A percentile compares a stretch with the other conserved stretches of the same genome.
phyloP scores from a whole-genome alignment of 2,797 vertebrate species.

The Craterocephalus amniculus region DNA sequence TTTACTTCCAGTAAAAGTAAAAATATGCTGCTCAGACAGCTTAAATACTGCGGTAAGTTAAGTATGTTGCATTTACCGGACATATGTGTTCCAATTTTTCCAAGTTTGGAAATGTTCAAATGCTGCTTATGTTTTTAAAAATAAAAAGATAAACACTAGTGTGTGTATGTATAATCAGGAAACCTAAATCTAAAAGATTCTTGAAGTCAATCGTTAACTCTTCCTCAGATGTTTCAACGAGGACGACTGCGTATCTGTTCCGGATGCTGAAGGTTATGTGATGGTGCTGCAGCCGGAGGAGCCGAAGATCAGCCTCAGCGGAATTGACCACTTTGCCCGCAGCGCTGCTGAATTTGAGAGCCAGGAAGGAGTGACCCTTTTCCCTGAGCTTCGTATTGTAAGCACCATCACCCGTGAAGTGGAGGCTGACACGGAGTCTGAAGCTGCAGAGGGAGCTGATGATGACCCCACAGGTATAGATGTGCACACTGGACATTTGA shows the following conservation, averaged over 20 bases:
- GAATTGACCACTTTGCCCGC: conserved; percentile 96
- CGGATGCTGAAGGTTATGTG: conserved; percentile 90
- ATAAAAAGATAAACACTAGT: background rate
- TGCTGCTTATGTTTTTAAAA: background rate
- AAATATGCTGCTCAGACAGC: background rate
- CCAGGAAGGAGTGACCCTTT: conserved; percentile 90
- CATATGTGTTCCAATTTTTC: background rate
- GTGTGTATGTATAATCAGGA: background rate
- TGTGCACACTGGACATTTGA: background rate
- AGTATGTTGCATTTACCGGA: background rate
- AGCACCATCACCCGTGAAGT: conserved; percentile 97
- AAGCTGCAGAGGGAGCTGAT: conserved; percentile 79
- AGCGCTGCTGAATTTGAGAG: conserved; percentile 95
- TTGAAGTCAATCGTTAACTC: background rate
- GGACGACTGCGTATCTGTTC: conserved; percentile 88
- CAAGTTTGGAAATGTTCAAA: background rate
- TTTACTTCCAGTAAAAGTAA: conserved; percentile 3
- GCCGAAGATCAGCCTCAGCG: conserved; percentile 96
- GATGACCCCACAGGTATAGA: conserved; percentile 93
- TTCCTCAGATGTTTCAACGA: conserved; percentile 89
- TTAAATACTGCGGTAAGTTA: background rate
- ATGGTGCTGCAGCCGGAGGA: conserved; percentile 98
- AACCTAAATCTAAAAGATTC: background rate
- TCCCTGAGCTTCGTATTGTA: conserved; percentile 95
- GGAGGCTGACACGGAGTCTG: conserved; percentile 86